phyloP scores from a whole-genome alignment of 2,797 vertebrate species.

The Ptychobarbus kaznakovi region DNA sequence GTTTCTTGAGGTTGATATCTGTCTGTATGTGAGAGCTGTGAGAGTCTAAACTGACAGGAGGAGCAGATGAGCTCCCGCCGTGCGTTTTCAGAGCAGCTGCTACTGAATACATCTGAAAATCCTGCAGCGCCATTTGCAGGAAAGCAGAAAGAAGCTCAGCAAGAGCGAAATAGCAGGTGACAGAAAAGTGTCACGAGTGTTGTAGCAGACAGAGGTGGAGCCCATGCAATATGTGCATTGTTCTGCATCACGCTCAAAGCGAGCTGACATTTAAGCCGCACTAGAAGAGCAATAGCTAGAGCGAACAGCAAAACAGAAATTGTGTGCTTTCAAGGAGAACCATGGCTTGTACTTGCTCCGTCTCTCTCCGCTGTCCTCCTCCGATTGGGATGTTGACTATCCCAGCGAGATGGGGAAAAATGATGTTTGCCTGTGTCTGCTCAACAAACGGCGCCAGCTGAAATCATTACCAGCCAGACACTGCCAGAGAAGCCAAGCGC shows the following conservation, averaged over 20 bases:
- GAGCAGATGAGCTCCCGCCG: conserved; percentile 16
- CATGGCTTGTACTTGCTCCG: background rate
- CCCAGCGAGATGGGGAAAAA: conserved; percentile 38
- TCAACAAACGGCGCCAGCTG: conserved; percentile 51
- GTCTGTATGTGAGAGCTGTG: background rate
- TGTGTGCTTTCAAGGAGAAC: conserved; percentile 40
- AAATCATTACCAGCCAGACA: conserved; percentile 57
- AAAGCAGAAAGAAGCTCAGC: conserved; percentile 30
- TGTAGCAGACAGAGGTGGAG: conserved; percentile 1
- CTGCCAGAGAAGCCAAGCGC: conserved; percentile 31
- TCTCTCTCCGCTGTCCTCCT: conserved; percentile 12
- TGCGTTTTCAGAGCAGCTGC: conserved; percentile 34
- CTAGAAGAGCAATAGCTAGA: background rate
- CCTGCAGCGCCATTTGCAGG: conserved; percentile 31
- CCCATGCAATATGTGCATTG: conserved; percentile 3
- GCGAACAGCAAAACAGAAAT: conserved; percentile 29
- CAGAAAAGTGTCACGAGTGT: conserved; percentile 32
- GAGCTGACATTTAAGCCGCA: conserved; percentile 18
- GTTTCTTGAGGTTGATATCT: background rate
- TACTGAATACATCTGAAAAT: conserved; percentile 32
- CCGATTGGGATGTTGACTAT: conserved; percentile 33
- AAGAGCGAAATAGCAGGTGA: conserved; percentile 29
- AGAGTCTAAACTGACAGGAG: conserved; percentile 10
- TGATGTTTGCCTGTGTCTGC: conserved; percentile 44
- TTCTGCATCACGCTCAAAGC: background rate